Evolutionary conservation across 2,888 invertebrate species (phyloP), one percentile per base, ranked within the genome.

Genomic region (Hypsopygia costalis): DNA sequence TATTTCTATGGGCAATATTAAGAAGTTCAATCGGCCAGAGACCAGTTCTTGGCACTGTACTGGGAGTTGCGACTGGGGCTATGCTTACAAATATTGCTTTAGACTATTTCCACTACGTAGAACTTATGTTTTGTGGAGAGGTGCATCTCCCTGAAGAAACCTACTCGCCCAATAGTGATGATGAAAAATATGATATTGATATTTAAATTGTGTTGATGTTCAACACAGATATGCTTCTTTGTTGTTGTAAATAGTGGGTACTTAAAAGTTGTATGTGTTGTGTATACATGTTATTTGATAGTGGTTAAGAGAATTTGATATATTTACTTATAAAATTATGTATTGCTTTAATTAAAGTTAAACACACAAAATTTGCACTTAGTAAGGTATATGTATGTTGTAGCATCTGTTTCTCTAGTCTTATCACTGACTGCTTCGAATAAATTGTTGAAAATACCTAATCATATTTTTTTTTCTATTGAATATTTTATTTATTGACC

Each of bases 1-100:
- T 97, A 34, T 90, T 98, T 42, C 83, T 94, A 48, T 97, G 97
- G 95, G 97, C 97, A 6, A 93, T 97, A 27, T 81, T 95, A 29
- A 92, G 96, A 66, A 94, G 94, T 53, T 88, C 95, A 27, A 85
- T 97, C 33, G 95, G 95, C 0, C 90, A 93, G 51, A 92, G 92
- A 68, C 91, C 93, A 30, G 72, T 91, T 3, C 58, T 94, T 12
- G 92, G 94, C 52, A 92, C 93, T 21, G 55, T 92, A 25, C 87
- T 93, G 50, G 95, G 95, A 21, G 67, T 95, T n/a, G 87, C 92
- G 12, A 92, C 94, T 28, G 93, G 94, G 41, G 78, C 92, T 34
- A 91, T 92, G 47, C 79, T 95, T 20, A 90, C 93, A 27, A 90
- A 89, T 49, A 85, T 91, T 54, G 93, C 92, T 44, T 79, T 91